phyloP scores from a whole-genome alignment of 2,888 invertebrate genomes.

The Amiota minor region DNA sequence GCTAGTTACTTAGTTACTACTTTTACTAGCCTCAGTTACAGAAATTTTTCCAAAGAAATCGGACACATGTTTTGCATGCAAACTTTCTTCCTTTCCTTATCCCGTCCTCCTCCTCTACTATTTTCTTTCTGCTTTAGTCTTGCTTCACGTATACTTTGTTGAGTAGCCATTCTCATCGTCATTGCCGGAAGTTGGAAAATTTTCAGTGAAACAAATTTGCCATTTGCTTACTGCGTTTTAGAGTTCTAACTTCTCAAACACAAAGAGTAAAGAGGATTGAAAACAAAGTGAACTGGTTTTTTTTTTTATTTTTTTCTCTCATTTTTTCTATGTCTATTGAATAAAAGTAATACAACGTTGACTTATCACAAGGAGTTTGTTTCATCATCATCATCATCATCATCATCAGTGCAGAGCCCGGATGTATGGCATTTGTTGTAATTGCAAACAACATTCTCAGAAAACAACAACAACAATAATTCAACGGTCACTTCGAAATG shows the following conservation, averaged over 20 bases:
- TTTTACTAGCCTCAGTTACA: background rate
- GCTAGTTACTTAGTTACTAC: background rate
- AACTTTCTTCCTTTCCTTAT: conserved; percentile 27
- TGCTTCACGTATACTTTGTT: background rate
- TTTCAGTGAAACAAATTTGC: conserved; percentile 57
- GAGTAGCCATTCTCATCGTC: conserved; percentile 27
- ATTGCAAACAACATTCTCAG: too few relatives aligned
- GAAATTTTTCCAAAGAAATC: conserved; percentile 32
- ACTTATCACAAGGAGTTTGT: conserved; percentile 49
- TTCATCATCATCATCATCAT: background rate
- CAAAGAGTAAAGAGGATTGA: too few relatives aligned
- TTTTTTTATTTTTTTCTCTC: too few relatives aligned
- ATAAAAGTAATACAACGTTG: conserved; percentile 52
- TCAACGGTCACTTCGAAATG: too few relatives aligned
- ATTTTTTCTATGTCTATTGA: background rate
- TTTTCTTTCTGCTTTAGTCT: conserved; percentile 15
- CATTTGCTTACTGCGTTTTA: conserved; percentile 41
- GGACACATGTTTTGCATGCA: conserved; percentile 53
- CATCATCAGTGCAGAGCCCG: too few relatives aligned
- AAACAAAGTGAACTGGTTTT: too few relatives aligned
- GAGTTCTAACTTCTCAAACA: background rate
- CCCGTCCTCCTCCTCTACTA: too few relatives aligned
- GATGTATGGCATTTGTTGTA: too few relatives aligned
- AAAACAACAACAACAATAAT: too few relatives aligned
- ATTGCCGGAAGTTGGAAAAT: conserved; percentile 55